A percentile compares a stretch with the other conserved stretches of the same genome.
phyloP scores from a whole-genome alignment of 2,888 invertebrate species.

The Aricia artaxerxes region DNA sequence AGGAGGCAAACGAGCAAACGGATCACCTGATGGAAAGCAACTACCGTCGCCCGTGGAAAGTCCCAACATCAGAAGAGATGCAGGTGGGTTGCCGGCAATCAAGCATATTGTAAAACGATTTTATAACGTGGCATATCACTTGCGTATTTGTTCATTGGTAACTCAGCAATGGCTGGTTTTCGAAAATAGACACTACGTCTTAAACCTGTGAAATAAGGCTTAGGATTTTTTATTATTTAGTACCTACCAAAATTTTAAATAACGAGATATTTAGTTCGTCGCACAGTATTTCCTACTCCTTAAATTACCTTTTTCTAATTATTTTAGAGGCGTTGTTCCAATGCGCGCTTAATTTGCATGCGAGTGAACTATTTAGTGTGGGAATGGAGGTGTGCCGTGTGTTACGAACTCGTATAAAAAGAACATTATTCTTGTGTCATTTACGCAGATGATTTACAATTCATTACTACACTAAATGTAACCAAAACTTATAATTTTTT shows the following conservation, averaged over 20 bases:
- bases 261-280: neutral
- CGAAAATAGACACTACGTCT: too few relatives aligned
- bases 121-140: neutral
- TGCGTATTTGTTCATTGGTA: neutral
- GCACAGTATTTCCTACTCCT: neutral
- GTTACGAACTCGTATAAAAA: neutral
- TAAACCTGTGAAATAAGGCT: neutral
- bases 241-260: neutral
- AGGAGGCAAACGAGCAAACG: too few relatives aligned
- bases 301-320: neutral
- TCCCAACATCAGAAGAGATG: too few relatives aligned
- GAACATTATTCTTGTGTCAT: neutral
- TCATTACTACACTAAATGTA: neutral
- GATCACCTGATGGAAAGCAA: too few relatives aligned
- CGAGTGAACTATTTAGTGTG: conserved; percentile 1
- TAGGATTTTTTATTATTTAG: neutral
- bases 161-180: too few relatives aligned
- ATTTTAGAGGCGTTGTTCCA: neutral
- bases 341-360: conserved; percentile 3
- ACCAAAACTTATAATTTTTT: neutral
- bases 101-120: too few relatives aligned
- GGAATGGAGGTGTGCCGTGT: conserved; percentile 6
- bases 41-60: too few relatives aligned
- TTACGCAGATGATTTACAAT: neutral
- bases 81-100: neutral